phyloP scores from a whole-genome alignment of 1,140 invertebrate species.

The Trinorchestia longiramus region DNA sequence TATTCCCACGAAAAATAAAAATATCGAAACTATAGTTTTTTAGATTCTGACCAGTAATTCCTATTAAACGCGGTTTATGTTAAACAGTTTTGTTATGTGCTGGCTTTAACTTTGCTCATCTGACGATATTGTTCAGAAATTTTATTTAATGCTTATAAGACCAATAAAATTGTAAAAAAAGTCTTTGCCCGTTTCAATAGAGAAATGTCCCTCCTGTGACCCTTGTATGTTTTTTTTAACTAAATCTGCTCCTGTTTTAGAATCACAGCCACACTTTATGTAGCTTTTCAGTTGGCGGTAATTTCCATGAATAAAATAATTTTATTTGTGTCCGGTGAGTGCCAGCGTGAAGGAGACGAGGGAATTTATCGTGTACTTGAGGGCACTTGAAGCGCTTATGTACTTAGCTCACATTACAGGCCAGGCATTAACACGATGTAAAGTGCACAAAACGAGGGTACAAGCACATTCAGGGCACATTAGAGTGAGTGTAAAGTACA shows the following conservation, averaged over 20 bases:
- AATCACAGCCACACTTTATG: not conserved
- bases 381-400: not conserved
- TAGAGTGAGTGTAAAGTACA: not conserved
- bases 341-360: not conserved
- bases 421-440: not conserved
- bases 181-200: no score
- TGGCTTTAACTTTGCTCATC: no score
- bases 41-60: no score
- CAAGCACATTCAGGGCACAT: slow-evolving; percentile 48
- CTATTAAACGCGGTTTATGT: no score
- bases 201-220: no score
- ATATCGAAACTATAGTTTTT: no score
- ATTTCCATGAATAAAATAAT: not conserved
- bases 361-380: not conserved
- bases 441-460: not conserved
- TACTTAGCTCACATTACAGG: slow-evolving; percentile 27
- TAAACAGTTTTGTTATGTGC: no score
- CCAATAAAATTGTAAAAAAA: no score
- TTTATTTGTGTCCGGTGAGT: not conserved
- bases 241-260: not conserved
- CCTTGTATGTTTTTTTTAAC: not conserved
- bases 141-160: no score
- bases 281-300: not conserved
- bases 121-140: no score
- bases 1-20: no score